phyloP scores from a whole-genome alignment of 23 tunicate species.

The Halocynthia roretzi region DNA sequence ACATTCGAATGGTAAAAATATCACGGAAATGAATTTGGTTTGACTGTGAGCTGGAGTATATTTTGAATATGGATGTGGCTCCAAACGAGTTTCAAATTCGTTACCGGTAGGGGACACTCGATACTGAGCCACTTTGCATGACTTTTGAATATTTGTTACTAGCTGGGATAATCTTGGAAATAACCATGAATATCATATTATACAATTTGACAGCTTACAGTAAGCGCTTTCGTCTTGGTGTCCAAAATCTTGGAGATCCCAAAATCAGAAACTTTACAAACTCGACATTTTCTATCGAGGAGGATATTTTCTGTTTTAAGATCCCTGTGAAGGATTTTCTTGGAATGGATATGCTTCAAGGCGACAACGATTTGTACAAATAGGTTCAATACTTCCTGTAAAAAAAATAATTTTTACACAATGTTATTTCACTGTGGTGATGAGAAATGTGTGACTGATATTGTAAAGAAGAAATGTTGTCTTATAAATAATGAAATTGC shows the following conservation, averaged over 20 bases:
- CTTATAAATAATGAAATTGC: neutral
- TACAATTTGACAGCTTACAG: conserved; percentile 27
- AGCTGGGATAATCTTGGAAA: too few species aligned
- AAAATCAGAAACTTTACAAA: conserved; percentile 88
- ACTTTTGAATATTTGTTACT: too few species aligned
- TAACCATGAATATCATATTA: too few species aligned
- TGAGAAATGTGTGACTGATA: neutral
- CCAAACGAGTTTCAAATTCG: too few species aligned
- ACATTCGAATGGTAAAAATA: too few species aligned
- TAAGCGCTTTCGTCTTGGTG: conserved; percentile 91
- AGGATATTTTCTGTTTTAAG: conserved; percentile 87
- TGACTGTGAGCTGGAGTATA: too few species aligned
- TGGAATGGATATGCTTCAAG: conserved; percentile 82
- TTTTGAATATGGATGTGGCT: too few species aligned
- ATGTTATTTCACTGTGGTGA: neutral
- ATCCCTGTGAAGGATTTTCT: conserved; percentile 88
- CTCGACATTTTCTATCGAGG: conserved; percentile 73
- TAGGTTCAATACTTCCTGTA: conserved; percentile 55
- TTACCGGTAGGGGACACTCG: too few species aligned
- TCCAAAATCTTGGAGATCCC: conserved; percentile 94
- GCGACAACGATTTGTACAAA: conserved; percentile 82
- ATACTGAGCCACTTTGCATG: too few species aligned
- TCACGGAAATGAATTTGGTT: too few species aligned
- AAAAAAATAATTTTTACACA: conserved; percentile 4
- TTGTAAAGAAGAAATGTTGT: conserved; percentile 15